Base-by-base conservation (phyloP, 2,888 invertebrate genomes). In the Carcina quercana region DNA sequence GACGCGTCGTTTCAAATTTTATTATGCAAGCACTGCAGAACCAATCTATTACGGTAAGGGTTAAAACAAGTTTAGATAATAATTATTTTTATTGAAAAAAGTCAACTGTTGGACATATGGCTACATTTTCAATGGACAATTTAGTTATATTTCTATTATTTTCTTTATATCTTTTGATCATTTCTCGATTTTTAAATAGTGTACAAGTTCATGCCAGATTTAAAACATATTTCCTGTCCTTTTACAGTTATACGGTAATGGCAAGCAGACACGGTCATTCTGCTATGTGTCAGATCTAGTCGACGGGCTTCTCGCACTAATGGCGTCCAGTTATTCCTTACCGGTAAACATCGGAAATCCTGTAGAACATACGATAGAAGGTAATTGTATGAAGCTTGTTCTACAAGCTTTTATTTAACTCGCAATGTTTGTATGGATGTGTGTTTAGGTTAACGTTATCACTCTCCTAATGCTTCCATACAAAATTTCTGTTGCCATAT, bases 261-360 rank as follows among this genome's bases (percentile, higher is more conserved):
- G 95, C 13, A 91, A 90, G 55, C 95, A 95, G 71, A 95, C 99
- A 0, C 87, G 99, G 32, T 98, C 98, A 0, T 99, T 99, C 82
- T 98, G 98, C 74, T 99, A 98, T 64, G 95, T 99, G 7, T 93
- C 94, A 5, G 99, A 99, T 84, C 86, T 99, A 46, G 96, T 99
- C 0, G 96, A 97, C 56, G 99, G 99, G 0, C 83, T 99, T 28
- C 87, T 98, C 20, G 87, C 90, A 0, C 76, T 99, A 27, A 99
- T 99, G 99, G 91, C 91, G 34, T 94, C 96, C 10, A 97, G 96
- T 80, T 97, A 95, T 68, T 91, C 94, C 0, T 87, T 89, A 48
- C 99, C 99, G 4, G 91, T 99, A 2, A 99, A 99, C 78, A 82
- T 99, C 40, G 99, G 99, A 22, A 99, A 99, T 82, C 98, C 99